phyloP scores from a whole-genome alignment of 2,888 invertebrate species.

The Cosmopolites sordidus region DNA sequence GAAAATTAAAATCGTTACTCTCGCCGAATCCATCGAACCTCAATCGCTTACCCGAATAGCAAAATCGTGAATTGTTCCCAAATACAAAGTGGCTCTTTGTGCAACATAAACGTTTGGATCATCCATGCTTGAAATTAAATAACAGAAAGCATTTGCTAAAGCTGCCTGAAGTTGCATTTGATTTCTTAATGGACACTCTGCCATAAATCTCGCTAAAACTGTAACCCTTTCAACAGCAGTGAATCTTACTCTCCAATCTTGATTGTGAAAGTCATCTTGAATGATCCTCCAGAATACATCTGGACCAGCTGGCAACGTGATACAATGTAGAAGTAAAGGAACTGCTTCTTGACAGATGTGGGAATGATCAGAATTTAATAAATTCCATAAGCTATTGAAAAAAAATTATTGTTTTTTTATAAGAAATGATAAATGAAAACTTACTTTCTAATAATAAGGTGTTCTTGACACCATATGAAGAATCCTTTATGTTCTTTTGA shows the following conservation, averaged over 20 bases:
- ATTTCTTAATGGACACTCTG: constrained; percentile 79
- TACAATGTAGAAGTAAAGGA: constrained; percentile 89
- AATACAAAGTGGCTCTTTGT: constrained; percentile 84
- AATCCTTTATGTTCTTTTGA: constrained; percentile 87
- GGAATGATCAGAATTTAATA: constrained; percentile 87
- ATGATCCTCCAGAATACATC: constrained; percentile 96
- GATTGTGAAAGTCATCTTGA: constrained; percentile 88
- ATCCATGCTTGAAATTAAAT: constrained; percentile 92
- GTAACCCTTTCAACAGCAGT: constrained; percentile 94
- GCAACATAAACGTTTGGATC: constrained; percentile 94
- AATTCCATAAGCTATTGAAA: constrained; percentile 76
- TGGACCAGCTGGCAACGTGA: constrained; percentile 88
- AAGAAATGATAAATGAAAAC: constrained; percentile 28
- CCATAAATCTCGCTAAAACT: constrained; percentile 88
- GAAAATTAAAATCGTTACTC: constrained; percentile 37
- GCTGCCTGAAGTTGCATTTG: constrained; percentile 86
- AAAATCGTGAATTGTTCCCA: constrained; percentile 88
- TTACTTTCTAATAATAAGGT: constrained; percentile 87
- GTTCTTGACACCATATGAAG: constrained; percentile 95
- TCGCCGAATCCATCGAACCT: no score
- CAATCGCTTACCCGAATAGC: constrained; percentile 70
- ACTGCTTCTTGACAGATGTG: constrained; percentile 91
- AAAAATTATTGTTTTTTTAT: not conserved
- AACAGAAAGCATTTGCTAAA: constrained; percentile 94
- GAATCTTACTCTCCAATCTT: constrained; percentile 86